Evolutionary conservation across 2,113 vertebrate genomes (phyloP), one percentile per base, ranked within the genome.

Genomic region (Columbina picui): DNA sequence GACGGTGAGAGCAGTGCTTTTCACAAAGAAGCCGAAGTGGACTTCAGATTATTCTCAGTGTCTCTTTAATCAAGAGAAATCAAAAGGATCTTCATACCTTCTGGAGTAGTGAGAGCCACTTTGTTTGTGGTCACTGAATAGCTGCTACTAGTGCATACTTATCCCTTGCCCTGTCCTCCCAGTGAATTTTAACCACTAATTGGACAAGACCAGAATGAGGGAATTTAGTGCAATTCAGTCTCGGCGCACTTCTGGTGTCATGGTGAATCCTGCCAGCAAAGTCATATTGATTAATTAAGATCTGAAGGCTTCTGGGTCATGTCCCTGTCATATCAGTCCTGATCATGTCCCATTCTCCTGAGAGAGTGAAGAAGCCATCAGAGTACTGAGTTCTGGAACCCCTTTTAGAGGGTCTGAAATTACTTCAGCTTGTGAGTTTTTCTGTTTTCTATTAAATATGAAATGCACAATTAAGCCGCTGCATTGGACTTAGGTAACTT

Each of bases 121-220:
- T 83, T 34, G 30, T 60, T 91, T 92, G 79, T 82, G 79, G 86
- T 91, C 84, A 39, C 29, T 52, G 69, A 89, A 60, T 64, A 82
- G 52, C 67, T 87, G 64, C 38, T 92, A 50, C 55, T 75, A 75
- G 63, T 59, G 64, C 73, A 85, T 92, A 70, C 15, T 14, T 71
- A 47, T 78, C 61, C 43, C 60, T 87, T 16, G 2, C 23, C 25
- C 56, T 93, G 63, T 83, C 60, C 47, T 89, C 73, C 79, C 70
- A 39, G 68, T 77, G 87, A 90, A 47, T 85, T 88, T 97, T 74
- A 90, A 83, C 55, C 49, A 49, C 84, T 93, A 87, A 89, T 90
- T 87, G 78, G 90, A 93, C 87, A 90, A 96, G 88, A 76, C 47
- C 63, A 94, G 80, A 89, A 83, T 0, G 20, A 90, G 75, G 10